A percentile compares a stretch with the other conserved stretches of the same genome.
These are phyloP conservation scores for Zosterops hypoxanthus DNA, from an alignment of 2,113 vertebrate species.

Conservation along the genomic window DNA sequence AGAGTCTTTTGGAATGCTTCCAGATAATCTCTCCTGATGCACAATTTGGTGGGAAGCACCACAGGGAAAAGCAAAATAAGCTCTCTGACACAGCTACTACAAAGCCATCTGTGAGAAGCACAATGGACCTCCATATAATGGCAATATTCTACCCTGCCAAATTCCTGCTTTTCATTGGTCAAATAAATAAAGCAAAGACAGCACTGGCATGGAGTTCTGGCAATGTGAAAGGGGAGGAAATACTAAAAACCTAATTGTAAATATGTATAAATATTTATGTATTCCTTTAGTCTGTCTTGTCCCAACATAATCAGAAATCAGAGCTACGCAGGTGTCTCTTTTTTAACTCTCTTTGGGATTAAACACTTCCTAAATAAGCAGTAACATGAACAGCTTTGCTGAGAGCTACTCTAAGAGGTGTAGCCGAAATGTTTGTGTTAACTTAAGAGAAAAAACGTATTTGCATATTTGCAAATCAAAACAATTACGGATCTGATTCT, in stretches of 20 bases:
- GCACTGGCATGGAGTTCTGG: background rate
- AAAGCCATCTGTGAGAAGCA: background rate
- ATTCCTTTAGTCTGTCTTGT: background rate
- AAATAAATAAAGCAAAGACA: background rate
- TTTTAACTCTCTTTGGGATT: background rate
- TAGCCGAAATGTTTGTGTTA: background rate
- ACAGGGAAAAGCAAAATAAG: slow-evolving; percentile 18
- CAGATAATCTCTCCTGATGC: background rate
- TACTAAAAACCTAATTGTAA: background rate
- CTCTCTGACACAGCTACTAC: background rate
- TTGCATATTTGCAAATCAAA: background rate
- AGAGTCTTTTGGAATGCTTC: background rate
- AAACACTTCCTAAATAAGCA: background rate
- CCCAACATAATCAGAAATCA: background rate
- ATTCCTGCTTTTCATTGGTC: background rate
- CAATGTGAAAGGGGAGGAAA: background rate
- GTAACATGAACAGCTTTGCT: background rate
- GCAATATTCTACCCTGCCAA: background rate
- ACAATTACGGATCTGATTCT: background rate
- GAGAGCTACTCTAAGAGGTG: background rate
- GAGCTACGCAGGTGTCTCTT: background rate
- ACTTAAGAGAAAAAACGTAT: background rate
- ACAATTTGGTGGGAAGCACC: background rate
- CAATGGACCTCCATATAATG: background rate
- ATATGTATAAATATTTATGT: background rate